phyloP scores from a whole-genome alignment of 2,797 vertebrate genomes.

The Spinus pinus region DNA sequence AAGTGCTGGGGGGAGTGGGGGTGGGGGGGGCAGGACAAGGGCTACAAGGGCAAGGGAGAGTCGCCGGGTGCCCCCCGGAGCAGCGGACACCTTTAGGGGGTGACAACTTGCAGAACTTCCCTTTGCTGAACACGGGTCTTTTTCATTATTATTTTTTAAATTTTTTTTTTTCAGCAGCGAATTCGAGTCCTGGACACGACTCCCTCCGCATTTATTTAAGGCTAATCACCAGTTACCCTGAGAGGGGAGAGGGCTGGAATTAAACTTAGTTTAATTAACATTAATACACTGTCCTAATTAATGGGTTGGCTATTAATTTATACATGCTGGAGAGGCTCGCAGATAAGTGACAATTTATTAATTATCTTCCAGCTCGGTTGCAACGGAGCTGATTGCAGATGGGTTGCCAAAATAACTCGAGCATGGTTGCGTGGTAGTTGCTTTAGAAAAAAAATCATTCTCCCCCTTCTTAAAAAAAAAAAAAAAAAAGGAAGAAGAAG shows the following conservation, averaged over 20 bases:
- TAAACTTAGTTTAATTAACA: conserved; percentile 63
- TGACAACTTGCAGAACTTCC: neutral
- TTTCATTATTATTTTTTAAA: neutral
- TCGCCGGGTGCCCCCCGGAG: neutral
- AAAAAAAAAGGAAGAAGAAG: neutral
- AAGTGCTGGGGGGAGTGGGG: neutral
- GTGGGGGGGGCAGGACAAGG: neutral
- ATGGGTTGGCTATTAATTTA: conserved; percentile 60
- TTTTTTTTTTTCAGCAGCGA: neutral
- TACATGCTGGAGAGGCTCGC: conserved; percentile 47
- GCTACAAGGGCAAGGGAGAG: neutral
- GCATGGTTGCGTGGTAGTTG: conserved; percentile 65
- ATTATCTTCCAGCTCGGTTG: conserved; percentile 60
- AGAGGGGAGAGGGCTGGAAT: conserved; percentile 45
- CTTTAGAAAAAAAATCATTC: conserved; percentile 30
- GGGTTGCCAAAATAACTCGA: conserved; percentile 64
- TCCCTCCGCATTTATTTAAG: conserved; percentile 47
- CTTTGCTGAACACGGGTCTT: neutral
- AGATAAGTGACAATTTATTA: conserved; percentile 62
- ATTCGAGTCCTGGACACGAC: conserved; percentile 23
- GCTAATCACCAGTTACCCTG: conserved; percentile 38
- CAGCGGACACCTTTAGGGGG: neutral
- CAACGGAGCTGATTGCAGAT: conserved; percentile 68
- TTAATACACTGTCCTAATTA: conserved; percentile 66
- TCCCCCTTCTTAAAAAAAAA: neutral